Evolutionary conservation across 2,888 invertebrate genomes (phyloP).

Genomic region (Gryllus longicercus): DNA sequence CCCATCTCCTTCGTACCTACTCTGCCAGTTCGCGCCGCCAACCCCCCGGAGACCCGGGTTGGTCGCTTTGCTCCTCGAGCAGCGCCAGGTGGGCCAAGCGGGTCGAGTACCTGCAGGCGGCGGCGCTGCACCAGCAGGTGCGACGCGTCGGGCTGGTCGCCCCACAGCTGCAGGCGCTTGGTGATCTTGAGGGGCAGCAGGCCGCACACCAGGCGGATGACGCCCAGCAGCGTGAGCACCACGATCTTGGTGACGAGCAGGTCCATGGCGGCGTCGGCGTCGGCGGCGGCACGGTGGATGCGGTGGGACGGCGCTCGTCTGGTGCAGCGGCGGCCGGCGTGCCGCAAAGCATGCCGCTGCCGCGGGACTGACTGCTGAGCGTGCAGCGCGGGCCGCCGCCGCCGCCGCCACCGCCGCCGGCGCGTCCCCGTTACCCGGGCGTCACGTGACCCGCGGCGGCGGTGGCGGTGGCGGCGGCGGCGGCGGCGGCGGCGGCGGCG

Average conservation of each 20-base stretch:
- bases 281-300: not conserved
- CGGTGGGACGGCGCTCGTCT: not conserved
- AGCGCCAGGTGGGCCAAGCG: slow-evolving; percentile 42
- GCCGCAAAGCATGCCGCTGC: not conserved
- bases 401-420: not conserved
- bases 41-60: too few relatives aligned
- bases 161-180: slow-evolving; percentile 45
- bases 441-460: not conserved
- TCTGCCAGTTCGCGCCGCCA: too few relatives aligned
- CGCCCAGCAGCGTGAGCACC: slow-evolving; percentile 50
- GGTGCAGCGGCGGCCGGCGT: not conserved
- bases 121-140: slow-evolving; percentile 23
- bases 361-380: slow-evolving; percentile 5
- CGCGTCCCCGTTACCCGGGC: not conserved
- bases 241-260: slow-evolving; percentile 49
- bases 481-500: too few relatives aligned
- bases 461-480: not conserved
- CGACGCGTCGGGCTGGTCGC: slow-evolving; percentile 40
- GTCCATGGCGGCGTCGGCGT: slow-evolving; percentile 43
- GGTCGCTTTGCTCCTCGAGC: slow-evolving; percentile 30
- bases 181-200: slow-evolving; percentile 53
- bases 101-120: slow-evolving; percentile 21
- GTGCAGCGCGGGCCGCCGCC: not conserved
- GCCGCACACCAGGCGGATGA: slow-evolving; percentile 51
- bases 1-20: too few relatives aligned